Conservation (phyloP, 2,888 invertebrate species). For the Erebia aethiops region DNA sequence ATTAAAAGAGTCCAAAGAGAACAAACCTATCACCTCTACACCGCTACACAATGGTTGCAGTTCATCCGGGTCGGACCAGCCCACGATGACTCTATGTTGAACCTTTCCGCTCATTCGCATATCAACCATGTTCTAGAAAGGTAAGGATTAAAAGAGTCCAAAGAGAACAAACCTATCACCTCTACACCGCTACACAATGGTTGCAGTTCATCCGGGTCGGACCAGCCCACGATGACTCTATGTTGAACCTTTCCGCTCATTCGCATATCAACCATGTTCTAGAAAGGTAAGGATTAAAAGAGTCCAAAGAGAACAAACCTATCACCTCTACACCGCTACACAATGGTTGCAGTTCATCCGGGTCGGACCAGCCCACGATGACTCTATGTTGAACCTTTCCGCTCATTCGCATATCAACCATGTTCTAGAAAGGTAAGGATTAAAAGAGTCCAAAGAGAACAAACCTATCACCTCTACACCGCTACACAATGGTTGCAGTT, state of each 20-base stretch:
- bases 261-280: slow-evolving; percentile 54
- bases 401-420: slow-evolving; percentile 54
- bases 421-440: slow-evolving; percentile 48
- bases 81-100: slow-evolving; percentile 56
- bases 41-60: slow-evolving; percentile 53
- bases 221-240: slow-evolving; percentile 57
- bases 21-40: too few relatives aligned
- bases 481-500: too few relatives aligned
- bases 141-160: slow-evolving; percentile 37
- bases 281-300: slow-evolving; percentile 44
- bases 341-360: slow-evolving; percentile 62
- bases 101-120: slow-evolving; percentile 50
- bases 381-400: slow-evolving; percentile 55
- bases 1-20: too few relatives aligned
- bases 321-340: slow-evolving; percentile 25
- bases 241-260: slow-evolving; percentile 54
- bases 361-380: slow-evolving; percentile 60
- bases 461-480: too few relatives aligned
- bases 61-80: slow-evolving; percentile 63
- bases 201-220: slow-evolving; percentile 62
- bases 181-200: slow-evolving; percentile 47
- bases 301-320: too few relatives aligned
- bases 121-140: slow-evolving; percentile 54
- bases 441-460: too few relatives aligned
- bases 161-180: too few relatives aligned